Base-by-base conservation (phyloP, 1,140 invertebrate genomes). In the Luehdorfia chinensis region DNA sequence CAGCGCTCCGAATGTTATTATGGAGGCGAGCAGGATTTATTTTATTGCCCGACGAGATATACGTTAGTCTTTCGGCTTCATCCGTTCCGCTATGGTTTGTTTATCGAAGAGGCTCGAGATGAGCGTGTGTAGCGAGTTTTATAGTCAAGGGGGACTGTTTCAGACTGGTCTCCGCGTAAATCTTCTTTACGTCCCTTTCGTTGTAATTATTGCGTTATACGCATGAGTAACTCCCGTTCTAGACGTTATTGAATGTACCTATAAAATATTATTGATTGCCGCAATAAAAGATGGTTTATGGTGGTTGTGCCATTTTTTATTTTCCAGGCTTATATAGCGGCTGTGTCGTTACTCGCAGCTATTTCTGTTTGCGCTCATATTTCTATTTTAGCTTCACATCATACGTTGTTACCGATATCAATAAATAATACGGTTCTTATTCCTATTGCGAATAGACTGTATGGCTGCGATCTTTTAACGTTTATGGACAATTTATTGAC, bases 1-100 rank as follows among this genome's bases (percentile, higher is more conserved):
- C 78, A 85, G 58, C 71, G 50, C 66, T 68, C 67, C 66, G 71
- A 78, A 81, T 84, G 75, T 81, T 83, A 83, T 84, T 84, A 83
- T 77, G 73, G 77, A 65, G 61, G 60, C 34, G 59, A 61, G 61
- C 47, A 55, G 75, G 81, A 85, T 85, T 83, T 85, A 85, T 85
- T 85, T 85, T 83, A 85, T 83, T 81, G 74, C 68, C 39, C 11
- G 37, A 50, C 52, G 64, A 79, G 78, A 84, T 80, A 75, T 78
- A 81, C 73, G 71, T 61, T 65, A 66, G 79, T 76, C 65, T 78
- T 75, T 75, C 59, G 66, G 75, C 69, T 74, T n/a, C n/a, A n/a
- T n/a, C 75, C 73, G 78, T 75, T 67, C 70, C 64, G 67, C 62
- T 50, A 48, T 64, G 62, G 73, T 69, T 79, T 76, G 80, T 85